These are phyloP conservation scores for Trypoxylon attenuatum DNA, from an alignment of 2,888 invertebrate species.

Conservation along the genomic window DNA sequence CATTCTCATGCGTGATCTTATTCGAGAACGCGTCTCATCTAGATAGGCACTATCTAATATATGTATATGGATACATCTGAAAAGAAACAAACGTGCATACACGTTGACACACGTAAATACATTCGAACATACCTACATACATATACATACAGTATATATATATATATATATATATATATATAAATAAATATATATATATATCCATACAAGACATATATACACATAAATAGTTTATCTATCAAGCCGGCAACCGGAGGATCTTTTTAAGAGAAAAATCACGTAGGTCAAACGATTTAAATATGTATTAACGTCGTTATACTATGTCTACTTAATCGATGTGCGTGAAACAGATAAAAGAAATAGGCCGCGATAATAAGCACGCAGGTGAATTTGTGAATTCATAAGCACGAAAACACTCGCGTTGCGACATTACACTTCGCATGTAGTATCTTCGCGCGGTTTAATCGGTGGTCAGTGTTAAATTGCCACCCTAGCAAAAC, in stretches of 20 bases:
- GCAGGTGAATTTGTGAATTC: too few relatives aligned
- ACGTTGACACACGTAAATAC: constrained; percentile 14
- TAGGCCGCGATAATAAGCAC: constrained; percentile 8
- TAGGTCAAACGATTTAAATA: constrained; percentile 33
- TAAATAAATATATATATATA: constrained; percentile 9
- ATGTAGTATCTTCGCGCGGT: background rate
- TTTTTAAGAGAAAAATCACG: constrained; percentile 40
- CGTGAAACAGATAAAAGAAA: constrained; percentile 34
- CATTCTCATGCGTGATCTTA: constrained; percentile 39
- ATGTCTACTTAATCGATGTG: constrained; percentile 62
- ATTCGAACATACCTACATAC: constrained; percentile 32
- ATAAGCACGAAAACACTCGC: constrained; percentile 9
- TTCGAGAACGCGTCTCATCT: constrained; percentile 41
- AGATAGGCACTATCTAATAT: constrained; percentile 61
- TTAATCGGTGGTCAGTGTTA: too few relatives aligned
- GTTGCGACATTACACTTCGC: background rate
- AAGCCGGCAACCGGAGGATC: constrained; percentile 19
- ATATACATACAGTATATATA: constrained; percentile 25
- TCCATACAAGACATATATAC: constrained; percentile 11
- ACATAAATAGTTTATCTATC: constrained; percentile 29
- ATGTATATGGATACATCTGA: constrained; percentile 6
- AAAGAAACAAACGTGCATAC: background rate
- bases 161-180: constrained; percentile 17
- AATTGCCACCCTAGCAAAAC: too few relatives aligned
- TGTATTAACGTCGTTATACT: constrained; percentile 41